phyloP scores from a whole-genome alignment of 2,888 invertebrate species.

The Panopea generosa region DNA sequence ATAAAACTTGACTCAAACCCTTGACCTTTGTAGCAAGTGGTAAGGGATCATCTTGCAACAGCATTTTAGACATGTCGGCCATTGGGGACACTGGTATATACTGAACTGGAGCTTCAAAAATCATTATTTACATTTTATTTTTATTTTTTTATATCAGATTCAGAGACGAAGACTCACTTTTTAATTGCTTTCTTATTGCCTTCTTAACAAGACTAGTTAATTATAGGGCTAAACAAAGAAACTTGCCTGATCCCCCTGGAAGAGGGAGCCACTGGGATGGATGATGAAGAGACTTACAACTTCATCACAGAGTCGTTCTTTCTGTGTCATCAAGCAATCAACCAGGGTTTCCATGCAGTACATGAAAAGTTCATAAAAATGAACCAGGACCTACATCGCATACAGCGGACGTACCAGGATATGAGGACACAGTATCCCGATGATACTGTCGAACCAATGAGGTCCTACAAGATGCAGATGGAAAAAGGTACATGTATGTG shows the following conservation, averaged over 20 bases:
- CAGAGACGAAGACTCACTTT: too few relatives aligned
- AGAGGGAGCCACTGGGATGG: slow-evolving; percentile 51
- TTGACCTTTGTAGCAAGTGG: too few relatives aligned
- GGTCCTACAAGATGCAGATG: slow-evolving; percentile 79
- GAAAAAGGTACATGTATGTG: slow-evolving; percentile 80
- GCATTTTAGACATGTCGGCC: too few relatives aligned
- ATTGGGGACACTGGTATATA: too few relatives aligned
- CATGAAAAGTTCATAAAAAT: slow-evolving; percentile 86
- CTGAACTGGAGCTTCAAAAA: too few relatives aligned
- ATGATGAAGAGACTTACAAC: slow-evolving; percentile 70
- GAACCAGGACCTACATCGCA: slow-evolving; percentile 89
- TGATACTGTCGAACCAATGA: slow-evolving; percentile 87
- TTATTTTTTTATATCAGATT: too few relatives aligned
- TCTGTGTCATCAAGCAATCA: slow-evolving; percentile 94
- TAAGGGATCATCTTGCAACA: too few relatives aligned
- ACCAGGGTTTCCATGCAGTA: slow-evolving; percentile 88
- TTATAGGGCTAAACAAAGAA: slow-evolving; percentile 87
- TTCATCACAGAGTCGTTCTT: slow-evolving; percentile 97
- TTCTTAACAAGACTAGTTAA: too few relatives aligned
- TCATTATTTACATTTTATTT: too few relatives aligned
- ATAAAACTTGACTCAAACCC: too few relatives aligned
- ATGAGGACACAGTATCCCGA: slow-evolving; percentile 87
- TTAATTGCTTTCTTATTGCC: too few relatives aligned
- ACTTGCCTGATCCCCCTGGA: slow-evolving; percentile 92
- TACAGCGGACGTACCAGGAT: slow-evolving; percentile 91